These are phyloP conservation scores for Ornithoptera priamus DNA, from an alignment of 2,888 invertebrate species.

Conservation along the genomic window DNA sequence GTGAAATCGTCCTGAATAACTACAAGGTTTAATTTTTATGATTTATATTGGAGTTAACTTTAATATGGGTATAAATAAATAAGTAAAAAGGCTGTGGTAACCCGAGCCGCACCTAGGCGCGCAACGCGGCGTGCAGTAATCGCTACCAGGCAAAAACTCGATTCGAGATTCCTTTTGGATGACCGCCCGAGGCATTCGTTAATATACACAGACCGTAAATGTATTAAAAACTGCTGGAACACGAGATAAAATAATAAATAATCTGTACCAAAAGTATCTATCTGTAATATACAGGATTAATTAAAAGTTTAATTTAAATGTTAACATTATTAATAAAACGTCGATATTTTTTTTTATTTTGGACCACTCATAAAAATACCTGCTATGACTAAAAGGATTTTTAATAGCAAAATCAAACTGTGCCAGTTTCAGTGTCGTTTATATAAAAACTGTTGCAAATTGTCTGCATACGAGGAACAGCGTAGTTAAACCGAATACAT, in stretches of 20 bases:
- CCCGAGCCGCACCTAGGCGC: constrained; percentile 52
- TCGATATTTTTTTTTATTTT: too few relatives aligned
- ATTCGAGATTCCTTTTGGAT: constrained; percentile 50
- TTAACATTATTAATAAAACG: too few relatives aligned
- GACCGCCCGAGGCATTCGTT: constrained; percentile 41
- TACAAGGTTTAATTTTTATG: constrained; percentile 12
- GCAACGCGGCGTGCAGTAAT: constrained; percentile 57
- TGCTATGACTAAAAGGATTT: too few relatives aligned
- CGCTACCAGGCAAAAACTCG: constrained; percentile 61
- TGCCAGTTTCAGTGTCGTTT: too few relatives aligned
- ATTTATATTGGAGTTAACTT: constrained; percentile 13
- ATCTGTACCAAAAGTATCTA: not conserved
- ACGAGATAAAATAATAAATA: not conserved
- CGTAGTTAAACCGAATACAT: too few relatives aligned
- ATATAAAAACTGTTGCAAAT: too few relatives aligned
- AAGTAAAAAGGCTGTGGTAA: constrained; percentile 59
- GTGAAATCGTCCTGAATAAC: not conserved
- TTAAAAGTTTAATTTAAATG: too few relatives aligned
- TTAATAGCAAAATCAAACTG: too few relatives aligned
- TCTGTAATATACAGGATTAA: too few relatives aligned
- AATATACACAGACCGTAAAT: constrained; percentile 43
- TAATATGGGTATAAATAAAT: constrained; percentile 39
- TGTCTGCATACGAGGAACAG: too few relatives aligned
- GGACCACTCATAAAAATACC: too few relatives aligned
- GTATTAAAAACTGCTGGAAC: constrained; percentile 32